Base-by-base conservation (phyloP, 2,888 invertebrate species). In the Octodonta nipae region DNA sequence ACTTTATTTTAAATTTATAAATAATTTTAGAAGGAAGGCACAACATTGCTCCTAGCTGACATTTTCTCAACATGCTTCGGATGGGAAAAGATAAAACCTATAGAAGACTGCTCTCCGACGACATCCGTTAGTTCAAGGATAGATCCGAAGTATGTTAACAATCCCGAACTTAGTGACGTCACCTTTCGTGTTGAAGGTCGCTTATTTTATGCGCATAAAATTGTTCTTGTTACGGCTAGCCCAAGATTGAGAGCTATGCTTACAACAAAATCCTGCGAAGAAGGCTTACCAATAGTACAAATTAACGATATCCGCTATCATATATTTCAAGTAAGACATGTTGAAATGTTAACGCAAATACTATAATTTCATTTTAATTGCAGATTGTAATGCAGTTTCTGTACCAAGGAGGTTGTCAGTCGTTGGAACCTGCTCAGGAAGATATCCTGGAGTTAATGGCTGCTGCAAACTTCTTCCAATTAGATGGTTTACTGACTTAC, bases 71-170 rank as follows among this genome's bases (percentile, higher is more conserved):
- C 85, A 15, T 86, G 86, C 55, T 88, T 79, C 53, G 87, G 87
- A 27, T 82, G 85, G 76, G 86, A 87, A 61, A 67, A 79, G 2
- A 83, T 87, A 42, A 83, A 83, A 46, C 68, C 75, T 0, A 75
- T 80, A n/a, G 68, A 75, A 45, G 78, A 78, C 49, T 73, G 74
- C 16, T 63, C 68, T 2, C 64, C 77, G 15, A 73, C 79, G 2
- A 65, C 73, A 5, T 68, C 72, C 1, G 66, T 67, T 13, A 75
- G 78, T 20, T 82, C 87, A 0, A 68, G 87, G 37, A 87, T 89
- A 45, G 91, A 92, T 64, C 85, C 88, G 1, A 82, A 85, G 53
- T 92, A 87, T 63, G 88, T 92, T 42, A 92, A 91, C 66, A 91
- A 89, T 64, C 85, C 88, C 0, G 87, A 88, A 52, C 68, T 91